Conservation (phyloP, 92 coral and sea anemone species). For the Palythoa heliodiscus region DNA sequence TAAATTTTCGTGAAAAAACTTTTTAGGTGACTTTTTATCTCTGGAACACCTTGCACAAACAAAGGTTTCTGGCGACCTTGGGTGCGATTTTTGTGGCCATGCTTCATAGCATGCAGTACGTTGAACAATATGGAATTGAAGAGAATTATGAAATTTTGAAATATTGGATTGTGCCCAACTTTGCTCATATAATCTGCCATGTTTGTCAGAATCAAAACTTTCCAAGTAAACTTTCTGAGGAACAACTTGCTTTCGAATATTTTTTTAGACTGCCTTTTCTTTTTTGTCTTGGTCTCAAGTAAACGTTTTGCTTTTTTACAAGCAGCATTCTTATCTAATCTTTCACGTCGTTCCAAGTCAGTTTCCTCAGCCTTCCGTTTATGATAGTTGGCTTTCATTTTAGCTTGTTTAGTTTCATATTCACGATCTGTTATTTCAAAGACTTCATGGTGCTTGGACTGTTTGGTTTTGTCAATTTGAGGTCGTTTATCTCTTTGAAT, state of each 20-base stretch:
- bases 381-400: no score
- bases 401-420: no score
- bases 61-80: constrained; percentile 23
- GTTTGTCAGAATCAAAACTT: constrained; percentile 2
- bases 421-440: no score
- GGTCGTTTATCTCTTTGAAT: no score
- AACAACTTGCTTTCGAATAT: no score
- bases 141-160: constrained; percentile 35
- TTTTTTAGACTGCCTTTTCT: no score
- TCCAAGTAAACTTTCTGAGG: constrained; percentile 3
- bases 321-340: no score
- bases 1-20: constrained; percentile 30
- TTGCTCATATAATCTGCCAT: constrained; percentile 10
- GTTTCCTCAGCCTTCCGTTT: no score
- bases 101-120: constrained; percentile 18
- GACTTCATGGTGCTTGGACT: no score
- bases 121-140: constrained; percentile 8
- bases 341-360: no score
- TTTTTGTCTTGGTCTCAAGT: background rate
- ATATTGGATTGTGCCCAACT: constrained; percentile 28
- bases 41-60: constrained; percentile 20
- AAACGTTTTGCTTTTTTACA: background rate
- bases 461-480: no score
- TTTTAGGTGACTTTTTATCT: constrained; percentile 22
- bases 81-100: constrained; percentile 10